Percentiles rank a stretch among this genome's conserved stretches.
These are phyloP conservation scores for Atherinomorus stipes DNA, from an alignment of 2,113 vertebrate genomes.

Conservation along the genomic window DNA sequence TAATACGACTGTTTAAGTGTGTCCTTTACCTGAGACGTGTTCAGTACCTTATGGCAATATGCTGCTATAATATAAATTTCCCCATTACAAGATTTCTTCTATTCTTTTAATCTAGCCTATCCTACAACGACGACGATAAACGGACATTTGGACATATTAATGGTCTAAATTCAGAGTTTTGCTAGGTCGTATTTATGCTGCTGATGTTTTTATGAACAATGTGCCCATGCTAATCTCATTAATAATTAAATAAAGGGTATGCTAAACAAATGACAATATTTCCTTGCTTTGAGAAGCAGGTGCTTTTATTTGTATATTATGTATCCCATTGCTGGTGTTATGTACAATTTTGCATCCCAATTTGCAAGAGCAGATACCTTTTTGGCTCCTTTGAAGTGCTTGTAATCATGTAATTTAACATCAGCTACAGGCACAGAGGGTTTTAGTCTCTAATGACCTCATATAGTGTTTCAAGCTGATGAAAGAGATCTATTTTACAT, in stretches of 20 bases:
- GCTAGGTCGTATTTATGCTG: too few relatives aligned
- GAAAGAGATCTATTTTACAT: conserved; percentile 22
- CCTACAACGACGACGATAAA: too few relatives aligned
- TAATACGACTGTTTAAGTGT: too few relatives aligned
- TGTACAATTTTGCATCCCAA: conserved; percentile 11
- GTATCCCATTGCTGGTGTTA: not conserved
- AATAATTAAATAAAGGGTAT: not conserved
- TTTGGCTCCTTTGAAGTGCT: conserved; percentile 37
- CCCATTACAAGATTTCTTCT: too few relatives aligned
- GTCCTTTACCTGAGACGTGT: too few relatives aligned
- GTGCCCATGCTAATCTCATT: not conserved
- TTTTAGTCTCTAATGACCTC: conserved; percentile 9
- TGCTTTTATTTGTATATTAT: not conserved
- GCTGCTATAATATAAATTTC: too few relatives aligned
- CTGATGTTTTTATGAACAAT: not conserved
- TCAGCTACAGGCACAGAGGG: not conserved
- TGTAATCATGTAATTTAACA: conserved; percentile 45
- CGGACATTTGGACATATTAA: too few relatives aligned
- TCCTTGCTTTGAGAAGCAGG: not conserved
- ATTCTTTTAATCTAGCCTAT: too few relatives aligned
- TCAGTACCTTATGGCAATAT: too few relatives aligned
- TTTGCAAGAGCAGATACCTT: not conserved
- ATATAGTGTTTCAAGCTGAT: conserved; percentile 33
- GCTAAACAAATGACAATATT: not conserved
- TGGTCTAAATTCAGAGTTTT: too few relatives aligned